These are phyloP conservation scores for Callinectes sapidus DNA, from an alignment of 2,888 invertebrate species.

Conservation along the genomic window DNA sequence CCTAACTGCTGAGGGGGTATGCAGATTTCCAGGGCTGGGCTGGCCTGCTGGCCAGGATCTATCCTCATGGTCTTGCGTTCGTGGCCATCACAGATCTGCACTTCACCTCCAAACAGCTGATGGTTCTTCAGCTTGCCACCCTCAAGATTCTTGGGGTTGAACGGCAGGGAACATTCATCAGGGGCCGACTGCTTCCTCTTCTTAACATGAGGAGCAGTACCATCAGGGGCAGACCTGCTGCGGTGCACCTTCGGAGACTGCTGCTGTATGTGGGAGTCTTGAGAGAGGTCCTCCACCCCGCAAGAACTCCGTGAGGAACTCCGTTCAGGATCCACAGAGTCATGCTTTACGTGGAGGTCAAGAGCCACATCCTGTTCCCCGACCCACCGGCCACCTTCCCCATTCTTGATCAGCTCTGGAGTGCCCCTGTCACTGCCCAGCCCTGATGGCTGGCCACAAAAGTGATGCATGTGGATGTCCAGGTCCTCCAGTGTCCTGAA, in stretches of 20 bases:
- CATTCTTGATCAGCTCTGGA: conserved; percentile 59
- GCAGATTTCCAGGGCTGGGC: conserved; percentile 64
- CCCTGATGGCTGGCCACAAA: conserved; percentile 78
- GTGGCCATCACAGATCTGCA: conserved; percentile 83
- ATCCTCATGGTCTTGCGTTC: conserved; percentile 84
- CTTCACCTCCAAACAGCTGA: conserved; percentile 87
- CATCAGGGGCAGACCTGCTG: conserved; percentile 56
- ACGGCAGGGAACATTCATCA: conserved; percentile 47
- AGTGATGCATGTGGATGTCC: conserved; percentile 86
- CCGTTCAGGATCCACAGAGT: conserved; percentile 50
- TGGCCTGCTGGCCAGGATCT: conserved; percentile 78
- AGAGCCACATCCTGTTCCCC: conserved; percentile 68
- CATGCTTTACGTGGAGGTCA: conserved; percentile 63
- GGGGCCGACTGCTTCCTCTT: conserved; percentile 63
- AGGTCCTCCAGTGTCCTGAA: conserved; percentile 88
- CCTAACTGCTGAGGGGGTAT: conserved; percentile 63
- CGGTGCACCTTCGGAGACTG: conserved; percentile 52
- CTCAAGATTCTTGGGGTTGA: conserved; percentile 54
- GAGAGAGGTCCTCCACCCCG: conserved; percentile 29
- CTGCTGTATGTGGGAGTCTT: conserved; percentile 44
- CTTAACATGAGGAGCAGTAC: conserved; percentile 52
- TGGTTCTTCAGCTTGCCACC: conserved; percentile 54
- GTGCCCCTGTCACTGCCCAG: conserved; percentile 61
- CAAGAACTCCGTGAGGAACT: conserved; percentile 61
- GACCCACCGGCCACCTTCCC: conserved; percentile 53